Base-by-base conservation (phyloP, 1,140 invertebrate genomes). In the Orchesella cincta region DNA sequence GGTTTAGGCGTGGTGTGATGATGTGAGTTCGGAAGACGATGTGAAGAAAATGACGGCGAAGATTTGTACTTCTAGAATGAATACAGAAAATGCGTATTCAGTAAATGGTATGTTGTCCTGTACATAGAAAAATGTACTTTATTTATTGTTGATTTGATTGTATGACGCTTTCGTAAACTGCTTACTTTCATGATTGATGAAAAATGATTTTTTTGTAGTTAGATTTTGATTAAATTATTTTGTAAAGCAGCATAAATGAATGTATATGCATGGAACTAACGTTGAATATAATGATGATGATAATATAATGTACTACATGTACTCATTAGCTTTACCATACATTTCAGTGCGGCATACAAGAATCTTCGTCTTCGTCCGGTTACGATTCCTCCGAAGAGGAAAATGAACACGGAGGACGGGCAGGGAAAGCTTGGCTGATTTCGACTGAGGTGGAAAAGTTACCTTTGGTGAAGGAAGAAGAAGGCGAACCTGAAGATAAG, bases 271-370 rank as follows among this genome's bases (percentile, higher is more conserved):
- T n/a, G n/a, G n/a, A n/a, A n/a, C n/a, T n/a, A n/a, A n/a, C n/a
- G n/a, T n/a, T n/a, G n/a, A n/a, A n/a, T n/a, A n/a, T n/a, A n/a
- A n/a, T n/a, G n/a, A n/a, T n/a, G n/a, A n/a, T n/a, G n/a, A n/a
- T n/a, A n/a, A n/a, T n/a, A n/a, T n/a, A n/a, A n/a, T n/a, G n/a
- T n/a, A n/a, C n/a, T n/a, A n/a, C n/a, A n/a, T n/a, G n/a, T n/a
- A n/a, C n/a, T n/a, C n/a, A n/a, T n/a, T n/a, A n/a, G n/a, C n/a
- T n/a, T n/a, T n/a, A n/a, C n/a, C n/a, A n/a, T 31, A 67, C 33
- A 67, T 67, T 67, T 67, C 29, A 67, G 62, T 67, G 62, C 31
- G 62, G 62, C 62, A 67, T 31, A 31, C 62, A 23, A 67, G 23
- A 67, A 67, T 29, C 62, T 29, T 29, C 33, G 62, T 67, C 62